phyloP scores from a whole-genome alignment of 2,888 invertebrate species.

The Cremastinae sp. region DNA sequence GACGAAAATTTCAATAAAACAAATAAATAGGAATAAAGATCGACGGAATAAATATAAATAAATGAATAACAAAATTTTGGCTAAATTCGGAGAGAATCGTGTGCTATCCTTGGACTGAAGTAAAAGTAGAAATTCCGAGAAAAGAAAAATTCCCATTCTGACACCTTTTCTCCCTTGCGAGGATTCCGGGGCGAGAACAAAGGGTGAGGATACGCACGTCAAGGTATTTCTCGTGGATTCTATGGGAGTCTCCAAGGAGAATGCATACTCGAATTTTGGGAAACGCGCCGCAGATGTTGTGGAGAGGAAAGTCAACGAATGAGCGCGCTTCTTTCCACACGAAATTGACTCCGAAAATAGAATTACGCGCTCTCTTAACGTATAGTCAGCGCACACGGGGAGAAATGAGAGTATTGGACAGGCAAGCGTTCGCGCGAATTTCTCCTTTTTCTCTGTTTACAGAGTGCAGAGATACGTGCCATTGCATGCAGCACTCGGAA shows the following conservation, averaged over 20 bases:
- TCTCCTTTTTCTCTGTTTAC: slow-evolving; percentile 37
- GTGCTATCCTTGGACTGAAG: no score
- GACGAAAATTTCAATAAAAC: no score
- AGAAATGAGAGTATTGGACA: slow-evolving; percentile 14
- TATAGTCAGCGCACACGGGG: slow-evolving; percentile 24
- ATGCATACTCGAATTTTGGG: slow-evolving; percentile 49
- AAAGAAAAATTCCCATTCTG: neutral
- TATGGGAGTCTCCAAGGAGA: slow-evolving; percentile 40
- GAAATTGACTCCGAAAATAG: slow-evolving; percentile 55
- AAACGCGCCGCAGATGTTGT: slow-evolving; percentile 52
- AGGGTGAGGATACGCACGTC: slow-evolving; percentile 14
- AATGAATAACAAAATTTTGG: no score
- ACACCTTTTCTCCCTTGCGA: no score
- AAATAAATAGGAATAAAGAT: neutral
- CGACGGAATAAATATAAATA: no score
- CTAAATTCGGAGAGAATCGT: no score
- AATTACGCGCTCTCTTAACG: slow-evolving; percentile 40
- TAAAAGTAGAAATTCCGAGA: no score
- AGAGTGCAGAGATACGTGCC: slow-evolving; percentile 37
- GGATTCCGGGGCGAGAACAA: slow-evolving; percentile 4
- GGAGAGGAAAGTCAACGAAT: slow-evolving; percentile 42
- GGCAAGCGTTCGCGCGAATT: slow-evolving; percentile 26
- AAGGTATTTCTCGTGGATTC: slow-evolving; percentile 52
- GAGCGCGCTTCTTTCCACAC: slow-evolving; percentile 16
- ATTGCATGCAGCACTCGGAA: slow-evolving; percentile 25